Evolutionary conservation across 2,888 invertebrate species (phyloP).

Genomic region (Craniophora ligustri): DNA sequence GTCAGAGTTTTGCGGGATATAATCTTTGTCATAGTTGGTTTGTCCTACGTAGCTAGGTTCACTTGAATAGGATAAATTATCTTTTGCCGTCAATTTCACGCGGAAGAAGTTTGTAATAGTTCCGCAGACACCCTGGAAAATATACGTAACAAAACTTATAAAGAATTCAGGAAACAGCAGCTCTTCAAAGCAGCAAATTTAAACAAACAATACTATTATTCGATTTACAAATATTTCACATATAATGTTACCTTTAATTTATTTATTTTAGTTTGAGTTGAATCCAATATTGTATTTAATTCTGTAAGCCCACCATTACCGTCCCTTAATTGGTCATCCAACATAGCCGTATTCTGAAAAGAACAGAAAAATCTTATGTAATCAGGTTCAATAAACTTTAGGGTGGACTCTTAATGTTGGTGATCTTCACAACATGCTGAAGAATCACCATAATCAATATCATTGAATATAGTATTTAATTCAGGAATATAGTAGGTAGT

Average conservation of each 20-base stretch:
- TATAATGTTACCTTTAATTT: constrained; percentile 91
- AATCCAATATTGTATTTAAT: constrained; percentile 93
- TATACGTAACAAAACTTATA: background rate
- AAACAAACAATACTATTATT: background rate
- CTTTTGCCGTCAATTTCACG: constrained; percentile 79
- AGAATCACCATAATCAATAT: too few relatives aligned
- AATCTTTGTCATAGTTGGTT: constrained; percentile 82
- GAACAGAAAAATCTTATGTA: background rate
- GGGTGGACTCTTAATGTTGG: too few relatives aligned
- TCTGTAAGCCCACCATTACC: constrained; percentile 93
- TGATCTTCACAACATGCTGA: too few relatives aligned
- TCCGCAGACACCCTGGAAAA: constrained; percentile 91
- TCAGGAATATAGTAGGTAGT: too few relatives aligned
- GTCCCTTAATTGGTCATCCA: constrained; percentile 90
- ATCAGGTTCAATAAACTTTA: too few relatives aligned
- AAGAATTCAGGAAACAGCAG: too few relatives aligned
- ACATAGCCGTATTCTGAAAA: constrained; percentile 81
- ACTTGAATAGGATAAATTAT: constrained; percentile 83
- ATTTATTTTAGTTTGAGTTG: constrained; percentile 95
- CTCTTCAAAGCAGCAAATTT: background rate
- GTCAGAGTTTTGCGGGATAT: constrained; percentile 66
- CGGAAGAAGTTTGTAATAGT: constrained; percentile 92
- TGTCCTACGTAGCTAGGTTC: constrained; percentile 83
- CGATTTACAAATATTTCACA: background rate
- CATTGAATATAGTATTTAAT: too few relatives aligned